A percentile compares a stretch with the other conserved stretches of the same genome.
These are phyloP conservation scores for Onychorhynchus coronatus DNA, from an alignment of 2,113 vertebrate species.

Conservation along the genomic window DNA sequence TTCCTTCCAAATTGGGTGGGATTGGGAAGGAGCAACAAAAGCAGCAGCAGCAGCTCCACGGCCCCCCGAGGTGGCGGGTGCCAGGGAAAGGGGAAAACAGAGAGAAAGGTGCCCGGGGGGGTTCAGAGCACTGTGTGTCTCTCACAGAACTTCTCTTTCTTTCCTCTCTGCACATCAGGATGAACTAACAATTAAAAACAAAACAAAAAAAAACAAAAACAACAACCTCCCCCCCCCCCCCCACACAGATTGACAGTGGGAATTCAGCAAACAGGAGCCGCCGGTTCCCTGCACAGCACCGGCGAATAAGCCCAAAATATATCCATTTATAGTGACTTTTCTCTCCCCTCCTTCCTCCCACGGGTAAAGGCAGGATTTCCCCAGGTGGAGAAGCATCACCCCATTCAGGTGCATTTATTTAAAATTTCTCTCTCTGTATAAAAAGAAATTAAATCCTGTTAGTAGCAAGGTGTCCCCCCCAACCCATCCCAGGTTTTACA, in stretches of 20 bases:
- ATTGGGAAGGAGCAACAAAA: neutral
- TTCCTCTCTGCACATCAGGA: slow-evolving; percentile 38
- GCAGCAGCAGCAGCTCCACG: slow-evolving; percentile 1
- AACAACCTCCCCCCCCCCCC: too few relatives aligned
- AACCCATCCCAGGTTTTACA: too few relatives aligned
- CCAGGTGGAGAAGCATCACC: neutral
- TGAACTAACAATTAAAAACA: slow-evolving; percentile 15
- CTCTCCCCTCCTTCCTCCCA: neutral
- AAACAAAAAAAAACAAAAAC: neutral
- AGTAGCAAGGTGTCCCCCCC: too few relatives aligned
- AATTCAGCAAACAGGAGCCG: neutral
- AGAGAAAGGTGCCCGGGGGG: neutral
- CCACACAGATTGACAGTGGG: neutral
- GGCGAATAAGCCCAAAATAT: neutral
- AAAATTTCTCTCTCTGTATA: neutral
- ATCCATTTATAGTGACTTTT: neutral
- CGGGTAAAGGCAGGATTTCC: neutral
- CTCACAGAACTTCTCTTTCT: slow-evolving; percentile 9
- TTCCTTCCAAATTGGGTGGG: neutral
- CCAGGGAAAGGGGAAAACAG: neutral
- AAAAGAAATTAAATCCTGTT: neutral
- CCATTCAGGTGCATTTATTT: neutral
- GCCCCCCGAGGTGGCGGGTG: neutral
- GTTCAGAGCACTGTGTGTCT: neutral
- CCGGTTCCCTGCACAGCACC: neutral